Percentiles rank a stretch among this genome's conserved stretches.
Conservation (phyloP, 2,113 vertebrate genomes). For the Jaculus jaculus region DNA sequence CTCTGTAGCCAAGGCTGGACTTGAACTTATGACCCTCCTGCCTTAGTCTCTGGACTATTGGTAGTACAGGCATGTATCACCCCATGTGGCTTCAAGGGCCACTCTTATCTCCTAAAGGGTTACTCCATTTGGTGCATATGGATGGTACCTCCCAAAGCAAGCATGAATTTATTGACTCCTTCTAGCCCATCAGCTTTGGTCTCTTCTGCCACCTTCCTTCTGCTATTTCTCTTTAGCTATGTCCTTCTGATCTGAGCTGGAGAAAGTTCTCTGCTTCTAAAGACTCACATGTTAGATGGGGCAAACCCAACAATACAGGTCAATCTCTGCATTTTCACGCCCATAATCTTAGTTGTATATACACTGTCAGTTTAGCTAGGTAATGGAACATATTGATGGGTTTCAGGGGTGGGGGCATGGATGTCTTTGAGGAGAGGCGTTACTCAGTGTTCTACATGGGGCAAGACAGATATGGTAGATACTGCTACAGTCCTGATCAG, state of each 20-base stretch:
- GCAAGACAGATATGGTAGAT: background rate
- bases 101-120: background rate
- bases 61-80: background rate
- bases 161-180: background rate
- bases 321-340: background rate
- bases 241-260: background rate
- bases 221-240: background rate
- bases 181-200: background rate
- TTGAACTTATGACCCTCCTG: background rate
- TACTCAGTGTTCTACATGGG: background rate
- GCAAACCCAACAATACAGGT: background rate
- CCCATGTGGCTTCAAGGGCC: background rate
- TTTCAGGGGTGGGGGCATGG: background rate
- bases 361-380: background rate
- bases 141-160: background rate
- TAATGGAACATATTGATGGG: background rate
- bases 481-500: background rate
- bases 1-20: background rate
- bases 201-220: background rate
- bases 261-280: background rate
- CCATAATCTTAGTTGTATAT: background rate
- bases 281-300: background rate
- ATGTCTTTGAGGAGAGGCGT: background rate
- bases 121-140: background rate
- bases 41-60: background rate